Conservation (phyloP, 92 coral and sea anemone species). For the Phenganax stokvisi region DNA sequence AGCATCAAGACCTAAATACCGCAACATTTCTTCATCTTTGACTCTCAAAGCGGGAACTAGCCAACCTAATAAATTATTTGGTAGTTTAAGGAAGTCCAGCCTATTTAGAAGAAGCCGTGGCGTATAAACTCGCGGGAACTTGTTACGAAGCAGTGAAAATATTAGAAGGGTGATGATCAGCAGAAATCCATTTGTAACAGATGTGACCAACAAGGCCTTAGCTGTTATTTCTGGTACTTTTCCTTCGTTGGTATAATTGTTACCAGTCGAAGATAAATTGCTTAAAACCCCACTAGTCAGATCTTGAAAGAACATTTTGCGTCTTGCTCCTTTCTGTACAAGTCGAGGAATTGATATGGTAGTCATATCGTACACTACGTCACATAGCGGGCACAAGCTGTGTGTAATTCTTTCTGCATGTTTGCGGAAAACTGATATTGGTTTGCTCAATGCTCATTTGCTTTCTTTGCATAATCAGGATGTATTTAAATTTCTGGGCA, state of each 20-base stretch:
- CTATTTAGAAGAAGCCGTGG: conserved; percentile 80
- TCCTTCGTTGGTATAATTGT: not conserved
- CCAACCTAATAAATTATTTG: conserved; percentile 83
- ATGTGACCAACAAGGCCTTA: conserved; percentile 54
- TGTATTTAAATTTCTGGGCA: no score
- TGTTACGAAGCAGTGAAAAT: conserved; percentile 69
- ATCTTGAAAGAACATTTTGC: conserved; percentile 31
- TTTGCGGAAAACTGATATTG: not conserved
- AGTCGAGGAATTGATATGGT: not conserved
- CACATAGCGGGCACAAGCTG: not conserved
- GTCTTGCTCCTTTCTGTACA: not conserved
- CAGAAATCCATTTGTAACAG: conserved; percentile 59
- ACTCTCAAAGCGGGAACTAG: conserved; percentile 75
- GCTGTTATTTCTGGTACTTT: not conserved
- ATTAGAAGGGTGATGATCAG: conserved; percentile 55
- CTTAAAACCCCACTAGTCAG: not conserved
- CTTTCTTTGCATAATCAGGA: not conserved
- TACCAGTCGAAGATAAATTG: not conserved
- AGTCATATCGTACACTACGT: not conserved
- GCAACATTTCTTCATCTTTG: conserved; percentile 73
- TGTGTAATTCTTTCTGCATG: not conserved
- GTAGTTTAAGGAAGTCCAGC: conserved; percentile 60
- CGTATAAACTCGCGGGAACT: conserved; percentile 67
- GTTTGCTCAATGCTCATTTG: not conserved
- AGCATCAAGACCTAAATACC: conserved; percentile 83